Evolutionary conservation across 2,888 invertebrate genomes (phyloP).

Genomic region (Branchipolynoe longqiensis): DNA sequence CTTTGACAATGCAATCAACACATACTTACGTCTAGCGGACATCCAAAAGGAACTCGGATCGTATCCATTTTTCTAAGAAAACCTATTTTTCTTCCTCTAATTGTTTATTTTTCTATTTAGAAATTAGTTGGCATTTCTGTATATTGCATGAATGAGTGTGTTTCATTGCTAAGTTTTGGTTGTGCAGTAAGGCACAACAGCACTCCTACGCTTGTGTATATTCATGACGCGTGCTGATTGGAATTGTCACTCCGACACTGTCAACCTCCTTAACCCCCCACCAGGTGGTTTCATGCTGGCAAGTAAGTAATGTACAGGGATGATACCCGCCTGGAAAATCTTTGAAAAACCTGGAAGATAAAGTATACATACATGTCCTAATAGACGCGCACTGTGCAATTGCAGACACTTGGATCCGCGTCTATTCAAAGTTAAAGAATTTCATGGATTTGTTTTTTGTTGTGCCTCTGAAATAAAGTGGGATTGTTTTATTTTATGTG

Average conservation of each 20-base stretch:
- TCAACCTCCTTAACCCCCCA: conserved; percentile 23
- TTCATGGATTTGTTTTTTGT: too few species aligned
- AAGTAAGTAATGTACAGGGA: conserved; percentile 85
- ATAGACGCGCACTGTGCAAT: too few species aligned
- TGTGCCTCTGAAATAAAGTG: too few species aligned
- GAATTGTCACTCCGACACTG: not conserved
- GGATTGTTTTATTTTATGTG: too few species aligned
- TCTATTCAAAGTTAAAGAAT: too few species aligned
- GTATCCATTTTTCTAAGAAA: conserved; percentile 83
- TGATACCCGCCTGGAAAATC: not conserved
- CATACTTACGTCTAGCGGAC: conserved; percentile 92
- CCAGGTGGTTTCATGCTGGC: conserved; percentile 93
- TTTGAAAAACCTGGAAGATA: too few species aligned
- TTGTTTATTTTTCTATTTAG: not conserved
- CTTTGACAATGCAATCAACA: conserved; percentile 90
- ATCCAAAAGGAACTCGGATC: conserved; percentile 92
- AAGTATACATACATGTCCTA: not conserved
- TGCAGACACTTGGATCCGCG: too few species aligned
- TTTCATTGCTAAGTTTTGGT: too few species aligned
- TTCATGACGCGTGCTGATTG: not conserved
- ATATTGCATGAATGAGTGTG: too few species aligned
- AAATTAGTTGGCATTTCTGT: too few species aligned
- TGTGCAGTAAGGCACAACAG: too few species aligned
- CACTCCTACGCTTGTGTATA: not conserved
- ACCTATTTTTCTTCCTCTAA: conserved; percentile 24